Evolutionary conservation across 1,140 invertebrate species (phyloP).

Genomic region (Globodera rostochiensis): DNA sequence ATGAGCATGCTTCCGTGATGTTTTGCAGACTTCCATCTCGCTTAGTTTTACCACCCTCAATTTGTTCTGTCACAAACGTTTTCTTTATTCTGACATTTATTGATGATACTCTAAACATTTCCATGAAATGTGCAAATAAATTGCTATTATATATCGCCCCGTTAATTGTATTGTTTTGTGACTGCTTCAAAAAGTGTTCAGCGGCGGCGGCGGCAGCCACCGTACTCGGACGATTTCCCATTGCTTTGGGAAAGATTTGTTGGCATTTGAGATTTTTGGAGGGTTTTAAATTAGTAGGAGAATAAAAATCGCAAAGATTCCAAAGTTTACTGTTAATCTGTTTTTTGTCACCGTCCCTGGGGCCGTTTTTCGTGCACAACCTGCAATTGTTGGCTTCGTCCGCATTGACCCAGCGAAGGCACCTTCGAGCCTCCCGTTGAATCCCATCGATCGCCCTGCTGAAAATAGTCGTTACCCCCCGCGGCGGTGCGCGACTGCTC

Average conservation of each 20-base stretch:
- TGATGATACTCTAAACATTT: neutral
- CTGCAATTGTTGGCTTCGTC: conserved; percentile 22
- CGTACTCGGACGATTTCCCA: conserved; percentile 41
- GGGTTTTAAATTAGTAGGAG: too few species aligned
- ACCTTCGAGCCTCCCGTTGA: conserved; percentile 8
- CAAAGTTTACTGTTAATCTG: neutral
- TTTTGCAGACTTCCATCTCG: too few species aligned
- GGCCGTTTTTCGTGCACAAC: conserved; percentile 1
- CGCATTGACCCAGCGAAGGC: conserved; percentile 46
- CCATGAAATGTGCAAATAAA: neutral
- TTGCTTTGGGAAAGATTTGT: conserved; percentile 27
- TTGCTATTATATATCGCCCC: neutral
- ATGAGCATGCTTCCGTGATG: neutral
- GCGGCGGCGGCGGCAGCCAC: conserved; percentile 36
- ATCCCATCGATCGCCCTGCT: conserved; percentile 1
- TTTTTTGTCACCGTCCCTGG: neutral
- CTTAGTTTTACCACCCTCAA: too few species aligned
- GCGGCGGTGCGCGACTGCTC: conserved; percentile 9
- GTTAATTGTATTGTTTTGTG: too few species aligned
- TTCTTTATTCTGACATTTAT: neutral
- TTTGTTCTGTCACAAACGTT: neutral
- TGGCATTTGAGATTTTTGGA: neutral
- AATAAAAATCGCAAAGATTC: too few species aligned
- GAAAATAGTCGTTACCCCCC: conserved; percentile 6
- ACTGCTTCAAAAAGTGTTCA: too few species aligned